Base-by-base conservation (phyloP, 2,888 invertebrate species). In the Octodonta nipae region DNA sequence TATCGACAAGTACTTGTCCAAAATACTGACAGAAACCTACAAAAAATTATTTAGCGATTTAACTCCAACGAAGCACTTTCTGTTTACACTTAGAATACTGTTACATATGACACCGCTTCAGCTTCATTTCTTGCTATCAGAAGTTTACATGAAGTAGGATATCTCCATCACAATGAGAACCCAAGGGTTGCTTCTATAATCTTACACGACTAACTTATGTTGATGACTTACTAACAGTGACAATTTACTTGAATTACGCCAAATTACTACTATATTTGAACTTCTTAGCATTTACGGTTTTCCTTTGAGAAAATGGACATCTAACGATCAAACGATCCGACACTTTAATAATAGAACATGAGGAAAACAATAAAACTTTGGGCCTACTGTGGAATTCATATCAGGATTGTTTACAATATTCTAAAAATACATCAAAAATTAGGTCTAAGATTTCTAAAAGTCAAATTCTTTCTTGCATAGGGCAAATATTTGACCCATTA, bases 91-190 rank as follows among this genome's bases (percentile, higher is more conserved):
- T 22, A 3, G 11, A 22, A 22, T 11, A 22, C 4, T 11, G 22
- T 22, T 3, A 22, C 4, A 4, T 22, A 22, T 11, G 39, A 35
- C 2, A 33, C 28, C 11, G 42, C 51, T 5, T 35, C 47, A 4
- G 48, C 50, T 4, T 46, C 53, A 7, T 56, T 38, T 40, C 28
- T 52, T 10, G 50, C 54, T 1, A 44, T 41, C 1, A 15, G 51
- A 26, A 43, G 40, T 10, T 22, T 22, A 22, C 22, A 22, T n/a
- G 4, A 22, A 22, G 11, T 22, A 10, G 22, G 10, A 22, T 11
- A 22, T 22, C 11, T 22, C 3, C n/a, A 4, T 4, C 3, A 10
- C 11, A 22, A 22, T 4, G 11, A 2, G 4, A n/a, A 22, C 11
- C 11, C 22, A 22, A 22, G 4, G 11, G 10, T 22, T 22, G n/a